phyloP scores from a whole-genome alignment of 2,797 vertebrate genomes.

The Picus viridis region DNA sequence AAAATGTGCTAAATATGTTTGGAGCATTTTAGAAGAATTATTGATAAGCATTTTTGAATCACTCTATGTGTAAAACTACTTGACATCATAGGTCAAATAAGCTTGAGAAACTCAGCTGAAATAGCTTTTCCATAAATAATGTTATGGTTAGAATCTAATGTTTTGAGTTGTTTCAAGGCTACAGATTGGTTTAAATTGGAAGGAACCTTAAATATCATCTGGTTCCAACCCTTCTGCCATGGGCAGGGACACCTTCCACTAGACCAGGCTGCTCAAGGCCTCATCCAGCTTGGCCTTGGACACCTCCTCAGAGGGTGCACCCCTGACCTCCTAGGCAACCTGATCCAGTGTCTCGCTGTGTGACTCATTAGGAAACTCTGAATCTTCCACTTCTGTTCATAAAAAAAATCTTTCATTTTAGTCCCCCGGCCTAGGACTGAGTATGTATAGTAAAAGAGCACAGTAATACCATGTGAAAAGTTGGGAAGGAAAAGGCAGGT shows the following conservation, averaged over 20 bases:
- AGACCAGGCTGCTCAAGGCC: too few species aligned
- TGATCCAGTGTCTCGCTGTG: neutral
- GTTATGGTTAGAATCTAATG: neutral
- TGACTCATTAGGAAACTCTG: neutral
- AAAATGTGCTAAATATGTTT: neutral
- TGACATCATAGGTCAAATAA: neutral
- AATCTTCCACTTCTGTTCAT: neutral
- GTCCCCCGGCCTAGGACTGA: neutral
- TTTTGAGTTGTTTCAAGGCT: neutral
- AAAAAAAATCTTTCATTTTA: neutral
- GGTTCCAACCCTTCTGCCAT: too few species aligned
- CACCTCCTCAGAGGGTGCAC: too few species aligned
- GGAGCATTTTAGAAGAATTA: neutral
- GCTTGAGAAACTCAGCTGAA: neutral
- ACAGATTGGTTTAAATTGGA: neutral
- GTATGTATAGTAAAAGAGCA: neutral
- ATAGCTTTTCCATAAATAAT: neutral
- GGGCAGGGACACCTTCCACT: too few species aligned
- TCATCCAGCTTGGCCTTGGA: too few species aligned
- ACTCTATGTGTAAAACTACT: neutral
- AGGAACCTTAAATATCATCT: too few species aligned
- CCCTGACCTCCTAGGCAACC: too few species aligned
- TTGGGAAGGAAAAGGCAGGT: neutral
- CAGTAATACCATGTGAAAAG: fast-evolving
- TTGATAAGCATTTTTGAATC: neutral